These are phyloP conservation scores for Nephrotoma appendiculata DNA, from an alignment of 2,888 invertebrate species.

Conservation along the genomic window DNA sequence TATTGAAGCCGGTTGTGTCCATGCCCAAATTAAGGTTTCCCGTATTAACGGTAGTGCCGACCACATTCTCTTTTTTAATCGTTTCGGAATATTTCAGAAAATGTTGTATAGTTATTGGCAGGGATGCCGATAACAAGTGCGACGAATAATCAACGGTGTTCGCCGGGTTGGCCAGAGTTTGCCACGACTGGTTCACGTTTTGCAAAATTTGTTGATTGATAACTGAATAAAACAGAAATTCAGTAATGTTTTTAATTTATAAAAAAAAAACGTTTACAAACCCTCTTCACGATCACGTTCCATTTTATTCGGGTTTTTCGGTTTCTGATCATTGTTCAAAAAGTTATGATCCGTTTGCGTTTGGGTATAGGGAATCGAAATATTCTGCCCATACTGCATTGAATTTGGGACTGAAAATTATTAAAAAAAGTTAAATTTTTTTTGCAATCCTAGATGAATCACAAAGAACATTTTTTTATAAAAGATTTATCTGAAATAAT, in stretches of 20 bases:
- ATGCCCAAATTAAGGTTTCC: conserved; percentile 27
- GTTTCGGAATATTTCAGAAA: conserved; percentile 35
- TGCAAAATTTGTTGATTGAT: conserved; percentile 33
- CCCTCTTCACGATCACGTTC: conserved; percentile 34
- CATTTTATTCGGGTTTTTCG: conserved; percentile 34
- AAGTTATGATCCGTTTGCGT: conserved; percentile 33
- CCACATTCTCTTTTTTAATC: conserved; percentile 33
- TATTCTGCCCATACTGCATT: conserved; percentile 35
- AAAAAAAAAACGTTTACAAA: conserved; percentile 15
- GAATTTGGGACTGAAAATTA: conserved; percentile 26
- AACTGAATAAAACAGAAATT: conserved; percentile 18
- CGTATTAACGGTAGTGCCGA: conserved; percentile 25
- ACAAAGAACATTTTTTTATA: not conserved
- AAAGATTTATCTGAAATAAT: not conserved
- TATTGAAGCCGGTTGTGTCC: conserved; percentile 24
- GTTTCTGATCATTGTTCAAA: conserved; percentile 32
- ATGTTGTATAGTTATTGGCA: conserved; percentile 35
- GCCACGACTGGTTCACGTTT: conserved; percentile 34
- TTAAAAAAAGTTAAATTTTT: not conserved
- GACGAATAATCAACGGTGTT: conserved; percentile 34
- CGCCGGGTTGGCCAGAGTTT: conserved; percentile 32
- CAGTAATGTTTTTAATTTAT: not conserved
- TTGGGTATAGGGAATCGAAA: conserved; percentile 33
- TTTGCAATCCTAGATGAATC: not conserved
- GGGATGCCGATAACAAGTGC: conserved; percentile 33